These are phyloP conservation scores for Lottia gigantea DNA, from an alignment of 2,888 invertebrate species.

Conservation along the genomic window DNA sequence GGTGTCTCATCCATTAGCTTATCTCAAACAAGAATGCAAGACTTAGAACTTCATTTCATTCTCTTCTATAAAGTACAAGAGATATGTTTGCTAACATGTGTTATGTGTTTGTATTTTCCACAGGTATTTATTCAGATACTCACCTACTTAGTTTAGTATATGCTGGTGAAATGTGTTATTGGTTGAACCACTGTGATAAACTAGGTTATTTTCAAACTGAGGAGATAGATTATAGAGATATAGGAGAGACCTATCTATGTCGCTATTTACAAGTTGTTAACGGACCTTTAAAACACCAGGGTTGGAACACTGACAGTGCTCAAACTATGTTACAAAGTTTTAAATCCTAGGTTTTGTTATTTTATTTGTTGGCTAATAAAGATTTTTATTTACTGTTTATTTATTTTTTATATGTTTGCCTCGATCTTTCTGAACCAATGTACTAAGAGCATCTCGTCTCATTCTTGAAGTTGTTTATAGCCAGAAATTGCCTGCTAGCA, in stretches of 20 bases:
- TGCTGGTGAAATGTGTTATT: slow-evolving; percentile 63
- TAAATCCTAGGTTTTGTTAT: neutral
- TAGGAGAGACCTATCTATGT: slow-evolving; percentile 39
- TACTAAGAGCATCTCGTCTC: too few species aligned
- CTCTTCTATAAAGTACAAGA: neutral
- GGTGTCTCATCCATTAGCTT: too few species aligned
- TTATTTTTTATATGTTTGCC: too few species aligned
- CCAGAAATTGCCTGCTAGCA: too few species aligned
- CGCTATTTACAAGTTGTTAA: slow-evolving; percentile 46
- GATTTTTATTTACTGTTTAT: too few species aligned
- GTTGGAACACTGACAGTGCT: slow-evolving; percentile 50
- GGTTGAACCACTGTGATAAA: slow-evolving; percentile 38
- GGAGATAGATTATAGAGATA: slow-evolving; percentile 29
- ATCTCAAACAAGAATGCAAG: too few species aligned
- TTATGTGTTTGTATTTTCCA: slow-evolving; percentile 8
- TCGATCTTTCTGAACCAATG: too few species aligned
- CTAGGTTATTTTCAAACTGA: slow-evolving; percentile 4
- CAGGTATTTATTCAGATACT: slow-evolving; percentile 62
- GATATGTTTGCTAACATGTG: neutral
- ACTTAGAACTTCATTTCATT: too few species aligned
- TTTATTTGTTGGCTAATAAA: too few species aligned
- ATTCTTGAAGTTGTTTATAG: too few species aligned
- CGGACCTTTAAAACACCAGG: slow-evolving; percentile 41
- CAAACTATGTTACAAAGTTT: slow-evolving; percentile 35
- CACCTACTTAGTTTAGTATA: slow-evolving; percentile 64